Base-by-base conservation (phyloP, 2,888 invertebrate species). In the Lasius fuliginosus region DNA sequence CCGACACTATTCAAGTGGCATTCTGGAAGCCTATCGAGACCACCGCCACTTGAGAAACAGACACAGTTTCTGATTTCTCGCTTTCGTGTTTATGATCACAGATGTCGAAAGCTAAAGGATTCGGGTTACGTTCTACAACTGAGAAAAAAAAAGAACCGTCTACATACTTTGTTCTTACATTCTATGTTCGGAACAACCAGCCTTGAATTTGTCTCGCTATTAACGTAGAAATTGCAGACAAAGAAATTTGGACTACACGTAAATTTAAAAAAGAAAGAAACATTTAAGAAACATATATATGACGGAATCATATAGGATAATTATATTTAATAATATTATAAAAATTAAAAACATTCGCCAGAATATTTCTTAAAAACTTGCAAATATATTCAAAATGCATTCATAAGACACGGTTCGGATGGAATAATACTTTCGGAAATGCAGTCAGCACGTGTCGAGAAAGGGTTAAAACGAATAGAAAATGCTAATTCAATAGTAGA, bases 101-200 rank as follows among this genome's bases (percentile, higher is more conserved):
- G 86, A 90, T 85, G 89, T 87, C 82, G 82, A 65, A 30, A 67
- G 15, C 18, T 40, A 0, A 62, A 68, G 84, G 88, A 85, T 67
- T 90, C 88, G 69, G 27, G 30, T 90, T 90, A 88, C 89, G 11
- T 53, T 53, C 53, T 36, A 58, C 46, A 33, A 18, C n/a, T n/a
- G 69, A 64, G 65, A 46, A 64, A 76, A 53, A 18, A 65, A 76
- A 82, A 83, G 27, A 56, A 68, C 12, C 60, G 60, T 60, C 9
- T n/a, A 53, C n/a, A n/a, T 64, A 42, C 46, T 68, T 69, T 53
- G 36, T 27, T 30, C 27, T 42, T 42, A 15, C 3, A 46, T 9
- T 33, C 15, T 9, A 30, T 76, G 67, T 86, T 46, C 9, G 46
- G 18, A 58, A 53, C n/a, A 23, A 58, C 33, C 30, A 82, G 42